A percentile compares a stretch with the other conserved stretches of the same genome.
Evolutionary conservation across 92 coral and sea anemone species (phyloP).

Genomic region (Porites cylindrica): DNA sequence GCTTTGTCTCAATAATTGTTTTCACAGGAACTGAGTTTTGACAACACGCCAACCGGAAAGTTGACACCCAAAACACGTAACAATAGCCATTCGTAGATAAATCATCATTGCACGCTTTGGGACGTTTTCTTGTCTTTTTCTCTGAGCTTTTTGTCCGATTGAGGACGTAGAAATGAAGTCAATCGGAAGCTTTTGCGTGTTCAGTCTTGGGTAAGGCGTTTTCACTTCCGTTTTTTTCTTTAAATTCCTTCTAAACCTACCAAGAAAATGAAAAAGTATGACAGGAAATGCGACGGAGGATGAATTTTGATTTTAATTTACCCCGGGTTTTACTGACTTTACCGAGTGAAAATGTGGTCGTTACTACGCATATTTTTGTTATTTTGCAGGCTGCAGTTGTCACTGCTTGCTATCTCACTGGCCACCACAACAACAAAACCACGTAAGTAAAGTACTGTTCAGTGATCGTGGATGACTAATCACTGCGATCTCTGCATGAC

Average conservation of each 20-base stretch:
- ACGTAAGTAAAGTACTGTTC: constrained; percentile 4
- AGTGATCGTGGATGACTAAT: neutral
- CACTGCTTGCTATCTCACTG: neutral
- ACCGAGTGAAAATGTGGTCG: too few relatives aligned
- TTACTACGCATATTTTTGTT: neutral
- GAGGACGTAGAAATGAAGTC: constrained; percentile 23
- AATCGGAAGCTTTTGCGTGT: neutral
- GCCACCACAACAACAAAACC: neutral
- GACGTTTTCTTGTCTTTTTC: constrained; percentile 1
- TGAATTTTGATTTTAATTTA: neutral
- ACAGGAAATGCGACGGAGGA: neutral
- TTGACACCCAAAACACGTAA: constrained; percentile 8
- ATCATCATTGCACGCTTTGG: neutral
- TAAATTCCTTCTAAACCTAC: neutral
- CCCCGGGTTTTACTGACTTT: too few relatives aligned
- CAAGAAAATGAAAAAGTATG: neutral
- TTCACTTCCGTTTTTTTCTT: neutral
- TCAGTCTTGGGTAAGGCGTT: constrained; percentile 29
- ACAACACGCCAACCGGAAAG: constrained; percentile 45
- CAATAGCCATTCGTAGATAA: neutral
- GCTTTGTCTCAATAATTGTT: constrained; percentile 12
- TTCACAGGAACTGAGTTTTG: constrained; percentile 15
- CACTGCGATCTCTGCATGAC: neutral
- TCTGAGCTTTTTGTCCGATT: neutral
- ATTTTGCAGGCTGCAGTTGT: constrained; percentile 17